Percentiles rank a stretch among this genome's conserved stretches.
These are phyloP conservation scores for Sarcophaga rosellei DNA, from an alignment of 2,888 invertebrate genomes.

Conservation along the genomic window DNA sequence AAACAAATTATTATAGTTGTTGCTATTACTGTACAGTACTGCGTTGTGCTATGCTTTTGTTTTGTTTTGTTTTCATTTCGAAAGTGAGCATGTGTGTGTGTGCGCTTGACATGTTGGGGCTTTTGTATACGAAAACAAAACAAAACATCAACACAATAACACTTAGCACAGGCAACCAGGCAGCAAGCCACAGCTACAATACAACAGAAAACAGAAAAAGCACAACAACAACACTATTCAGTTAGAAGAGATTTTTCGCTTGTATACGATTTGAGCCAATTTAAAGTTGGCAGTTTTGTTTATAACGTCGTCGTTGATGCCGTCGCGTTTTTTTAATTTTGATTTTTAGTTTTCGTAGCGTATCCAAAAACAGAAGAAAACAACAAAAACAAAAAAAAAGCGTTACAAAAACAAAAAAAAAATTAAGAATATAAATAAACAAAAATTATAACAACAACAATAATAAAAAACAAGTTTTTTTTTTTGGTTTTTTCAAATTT, in stretches of 20 bases:
- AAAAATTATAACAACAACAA: constrained; percentile 29
- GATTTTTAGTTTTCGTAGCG: constrained; percentile 58
- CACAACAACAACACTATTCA: constrained; percentile 42
- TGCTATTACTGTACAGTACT: not conserved
- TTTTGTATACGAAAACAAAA: constrained; percentile 37
- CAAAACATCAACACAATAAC: constrained; percentile 10
- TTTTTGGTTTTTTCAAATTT: too few relatives aligned
- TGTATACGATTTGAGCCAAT: constrained; percentile 79
- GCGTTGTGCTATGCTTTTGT: not conserved
- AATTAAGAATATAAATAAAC: constrained; percentile 15
- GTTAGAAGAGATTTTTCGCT: constrained; percentile 76
- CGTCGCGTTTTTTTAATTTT: constrained; percentile 72
- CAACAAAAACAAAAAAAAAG: not conserved
- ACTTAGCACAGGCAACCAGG: not conserved
- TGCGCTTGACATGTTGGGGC: constrained; percentile 30
- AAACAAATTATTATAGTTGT: not conserved
- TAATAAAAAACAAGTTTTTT: not conserved
- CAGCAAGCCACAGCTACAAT: constrained; percentile 23
- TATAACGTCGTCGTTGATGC: constrained; percentile 75
- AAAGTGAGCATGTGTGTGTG: constrained; percentile 15
- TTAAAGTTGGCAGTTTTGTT: constrained; percentile 80
- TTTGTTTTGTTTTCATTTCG: constrained; percentile 18
- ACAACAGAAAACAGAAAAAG: constrained; percentile 2
- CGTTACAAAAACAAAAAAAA: constrained; percentile 8
- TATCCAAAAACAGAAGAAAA: not conserved